Base-by-base conservation (phyloP, 1,140 invertebrate genomes). In the Laodelphax striatellus region DNA sequence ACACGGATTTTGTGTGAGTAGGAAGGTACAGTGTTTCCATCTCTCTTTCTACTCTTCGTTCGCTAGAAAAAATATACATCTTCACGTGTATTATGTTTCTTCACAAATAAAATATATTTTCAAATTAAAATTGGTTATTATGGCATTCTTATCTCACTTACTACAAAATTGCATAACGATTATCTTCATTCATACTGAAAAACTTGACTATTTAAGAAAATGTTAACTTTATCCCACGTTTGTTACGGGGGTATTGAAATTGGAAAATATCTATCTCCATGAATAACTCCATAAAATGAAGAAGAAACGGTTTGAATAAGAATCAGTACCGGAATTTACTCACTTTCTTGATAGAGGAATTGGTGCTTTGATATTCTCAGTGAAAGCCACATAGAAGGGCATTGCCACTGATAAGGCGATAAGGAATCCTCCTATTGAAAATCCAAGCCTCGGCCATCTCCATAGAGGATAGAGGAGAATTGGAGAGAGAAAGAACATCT, bases 401-500 rank as follows among this genome's bases (percentile, higher is more conserved):
- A 57, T 21, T 8, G 52, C 28, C 1, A 66, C 43, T 14, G 65
- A 66, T 13, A 58, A 13, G 11, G 57, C 57, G 10, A 56, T 54
- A 10, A 62, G 38, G 4, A 66, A 16, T 28, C 50, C 5, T 8
- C 62, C 10, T 44, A 55, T 16, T 2, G 62, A 21, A 19, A 57
- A 60, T 5, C 65, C 65, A 24, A 62, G 52, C 57, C 67, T 63
- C 24, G 69, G 77, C 61, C 65, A 74, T 67, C 64, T 74, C 70
- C 69, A 71, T 52, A 72, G 68, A 8, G 73, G 71, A 52, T 74
- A 75, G n/a, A 80, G 64, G 0, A 79, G 56, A 0, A 79, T 19
- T 0, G 78, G 73, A 3, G 74, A 74, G 1, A 79, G 6, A 24
- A 78, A 71, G 62, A 76, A 76, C 4, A 80, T 68, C 44, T 81